These are phyloP conservation scores for Caenorhabditis sulstoni DNA, from an alignment of 2,888 invertebrate species.

Conservation along the genomic window DNA sequence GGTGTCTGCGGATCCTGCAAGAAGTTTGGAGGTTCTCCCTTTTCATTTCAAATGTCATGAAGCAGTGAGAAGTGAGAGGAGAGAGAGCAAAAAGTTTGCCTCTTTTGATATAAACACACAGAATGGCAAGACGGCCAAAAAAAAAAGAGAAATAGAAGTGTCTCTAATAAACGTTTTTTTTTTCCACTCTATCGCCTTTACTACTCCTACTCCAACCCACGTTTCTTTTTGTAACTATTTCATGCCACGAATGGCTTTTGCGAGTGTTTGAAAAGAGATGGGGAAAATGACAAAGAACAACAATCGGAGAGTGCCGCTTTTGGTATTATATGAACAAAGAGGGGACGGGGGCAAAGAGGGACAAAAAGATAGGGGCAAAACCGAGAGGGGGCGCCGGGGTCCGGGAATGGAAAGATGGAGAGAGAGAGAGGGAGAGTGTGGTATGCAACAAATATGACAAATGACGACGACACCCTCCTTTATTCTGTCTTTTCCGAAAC, in stretches of 20 bases:
- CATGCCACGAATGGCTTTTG: constrained; percentile 7
- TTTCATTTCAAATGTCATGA: constrained; percentile 43
- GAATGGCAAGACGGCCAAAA: constrained; percentile 8
- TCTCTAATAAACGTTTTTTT: constrained; percentile 44
- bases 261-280: too few relatives aligned
- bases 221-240: background rate
- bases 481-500: constrained; percentile 30
- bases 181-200: constrained; percentile 39
- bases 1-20: constrained; percentile 72
- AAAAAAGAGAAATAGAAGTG: background rate
- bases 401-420: constrained; percentile 41
- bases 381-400: background rate
- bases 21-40: background rate
- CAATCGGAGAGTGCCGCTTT: constrained; percentile 21
- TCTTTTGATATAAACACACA: constrained; percentile 14
- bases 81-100: constrained; percentile 27
- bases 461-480: constrained; percentile 56
- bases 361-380: background rate
- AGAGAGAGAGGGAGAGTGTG: too few relatives aligned
- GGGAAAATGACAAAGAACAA: constrained; percentile 44
- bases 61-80: constrained; percentile 1
- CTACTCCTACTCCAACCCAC: background rate
- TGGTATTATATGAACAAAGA: constrained; percentile 38
- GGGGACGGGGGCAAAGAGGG: constrained; percentile 10
- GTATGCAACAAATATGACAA: constrained; percentile 62